A percentile compares a stretch with the other conserved stretches of the same genome.
Conservation (phyloP, 2,888 invertebrate genomes). For the Tuberolachnus salignus region DNA sequence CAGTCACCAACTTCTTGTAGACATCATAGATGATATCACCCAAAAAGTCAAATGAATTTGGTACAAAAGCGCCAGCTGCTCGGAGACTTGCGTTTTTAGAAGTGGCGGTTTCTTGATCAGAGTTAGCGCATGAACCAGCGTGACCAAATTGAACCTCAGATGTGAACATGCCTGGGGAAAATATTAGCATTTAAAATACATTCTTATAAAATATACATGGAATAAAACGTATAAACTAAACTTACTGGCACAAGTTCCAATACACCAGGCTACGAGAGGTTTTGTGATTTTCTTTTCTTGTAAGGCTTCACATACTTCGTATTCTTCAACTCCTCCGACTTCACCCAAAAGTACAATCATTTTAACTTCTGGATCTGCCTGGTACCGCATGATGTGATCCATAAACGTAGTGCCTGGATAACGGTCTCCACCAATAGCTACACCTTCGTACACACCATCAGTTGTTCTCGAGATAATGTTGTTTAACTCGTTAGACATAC, state of each 20-base stretch:
- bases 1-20: constrained; percentile 76
- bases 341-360: constrained; percentile 95
- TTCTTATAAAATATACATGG: too few relatives aligned
- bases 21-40: constrained; percentile 82
- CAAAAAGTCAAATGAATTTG: constrained; percentile 86
- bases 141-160: constrained; percentile 97
- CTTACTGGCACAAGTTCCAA: constrained; percentile 83
- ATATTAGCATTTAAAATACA: background rate
- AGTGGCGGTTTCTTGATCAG: constrained; percentile 88
- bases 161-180: constrained; percentile 75
- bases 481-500: constrained; percentile 99
- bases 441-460: constrained; percentile 96
- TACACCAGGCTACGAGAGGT: constrained; percentile 98
- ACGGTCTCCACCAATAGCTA: constrained; percentile 95
- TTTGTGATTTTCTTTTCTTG: constrained; percentile 82
- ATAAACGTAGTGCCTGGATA: constrained; percentile 98
- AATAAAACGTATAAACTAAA: constrained; percentile 6
- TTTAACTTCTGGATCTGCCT: constrained; percentile 75
- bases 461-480: constrained; percentile 96
- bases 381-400: constrained; percentile 89
- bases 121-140: constrained; percentile 97
- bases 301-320: constrained; percentile 90
- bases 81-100: constrained; percentile 87
- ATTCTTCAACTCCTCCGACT: constrained; percentile 98
- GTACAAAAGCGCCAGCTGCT: constrained; percentile 87